Percentiles rank a stretch among this genome's conserved stretches.
Evolutionary conservation across 2,888 invertebrate species (phyloP).

Genomic region (Teleogryllus oceanicus): DNA sequence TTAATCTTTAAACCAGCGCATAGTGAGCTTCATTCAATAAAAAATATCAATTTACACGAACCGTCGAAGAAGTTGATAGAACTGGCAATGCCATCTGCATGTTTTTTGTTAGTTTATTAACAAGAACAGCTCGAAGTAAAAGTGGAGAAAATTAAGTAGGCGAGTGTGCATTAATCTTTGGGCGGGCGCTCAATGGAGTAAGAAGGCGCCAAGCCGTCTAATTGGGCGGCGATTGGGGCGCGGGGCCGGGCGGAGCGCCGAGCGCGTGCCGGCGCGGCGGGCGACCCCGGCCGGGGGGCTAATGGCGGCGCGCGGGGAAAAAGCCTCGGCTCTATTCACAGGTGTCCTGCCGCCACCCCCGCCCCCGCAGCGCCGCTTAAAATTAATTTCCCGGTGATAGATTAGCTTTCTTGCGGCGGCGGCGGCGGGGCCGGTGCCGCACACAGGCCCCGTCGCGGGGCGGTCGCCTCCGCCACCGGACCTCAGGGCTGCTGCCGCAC

Average conservation of each 20-base stretch:
- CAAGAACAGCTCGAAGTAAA: too few relatives aligned
- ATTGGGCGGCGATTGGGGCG: background rate
- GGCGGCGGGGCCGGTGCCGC: too few relatives aligned
- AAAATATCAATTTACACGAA: too few relatives aligned
- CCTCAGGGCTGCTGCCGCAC: too few relatives aligned
- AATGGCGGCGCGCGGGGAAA: background rate
- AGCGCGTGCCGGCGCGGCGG: background rate
- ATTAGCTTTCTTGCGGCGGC: background rate
- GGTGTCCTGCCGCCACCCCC: background rate
- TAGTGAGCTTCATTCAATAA: too few relatives aligned
- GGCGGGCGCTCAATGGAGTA: background rate
- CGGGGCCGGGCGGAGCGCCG: too few relatives aligned
- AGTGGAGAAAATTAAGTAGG: background rate
- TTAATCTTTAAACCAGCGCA: too few relatives aligned
- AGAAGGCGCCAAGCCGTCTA: background rate
- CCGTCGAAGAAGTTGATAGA: too few relatives aligned
- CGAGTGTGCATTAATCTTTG: background rate
- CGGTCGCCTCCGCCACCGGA: too few relatives aligned
- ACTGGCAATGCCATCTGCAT: too few relatives aligned
- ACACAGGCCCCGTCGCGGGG: too few relatives aligned
- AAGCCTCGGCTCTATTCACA: background rate
- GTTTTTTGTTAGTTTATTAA: too few relatives aligned
- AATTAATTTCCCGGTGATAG: constrained; percentile 18
- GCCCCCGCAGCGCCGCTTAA: background rate
- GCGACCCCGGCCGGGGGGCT: background rate